Percentiles rank a stretch among this genome's conserved stretches.
Evolutionary conservation across 2,113 vertebrate genomes (phyloP).

Genomic region (Apaloderma vittatum): DNA sequence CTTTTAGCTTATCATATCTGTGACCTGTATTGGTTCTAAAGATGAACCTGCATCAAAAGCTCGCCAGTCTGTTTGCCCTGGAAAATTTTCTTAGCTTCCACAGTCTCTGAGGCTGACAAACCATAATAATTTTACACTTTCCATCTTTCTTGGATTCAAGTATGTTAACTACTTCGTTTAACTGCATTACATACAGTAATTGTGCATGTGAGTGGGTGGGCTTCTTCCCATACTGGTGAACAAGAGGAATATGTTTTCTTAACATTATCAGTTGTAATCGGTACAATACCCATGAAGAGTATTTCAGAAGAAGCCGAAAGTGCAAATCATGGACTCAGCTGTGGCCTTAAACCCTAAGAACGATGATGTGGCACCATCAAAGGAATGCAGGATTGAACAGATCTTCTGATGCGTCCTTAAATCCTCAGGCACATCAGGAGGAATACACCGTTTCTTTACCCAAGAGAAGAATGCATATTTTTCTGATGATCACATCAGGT

Average conservation of each 20-base stretch:
- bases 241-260: background rate
- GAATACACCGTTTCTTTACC: background rate
- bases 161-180: background rate
- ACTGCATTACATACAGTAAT: background rate
- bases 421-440: background rate
- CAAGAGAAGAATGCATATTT: background rate
- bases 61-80: background rate
- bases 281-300: background rate
- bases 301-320: background rate
- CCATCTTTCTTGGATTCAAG: background rate
- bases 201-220: accelerated
- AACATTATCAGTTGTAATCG: background rate
- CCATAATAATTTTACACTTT: background rate
- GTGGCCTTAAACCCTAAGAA: background rate
- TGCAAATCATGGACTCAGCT: background rate
- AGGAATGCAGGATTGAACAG: background rate
- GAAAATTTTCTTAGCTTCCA: background rate
- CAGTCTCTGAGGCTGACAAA: background rate
- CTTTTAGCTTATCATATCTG: background rate
- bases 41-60: background rate
- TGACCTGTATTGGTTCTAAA: background rate
- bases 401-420: background rate
- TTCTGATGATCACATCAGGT: background rate
- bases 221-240: background rate
- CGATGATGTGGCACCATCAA: background rate